Base-by-base conservation (phyloP, 1,140 invertebrate genomes). In the Macrobrachium rosenbergii region DNA sequence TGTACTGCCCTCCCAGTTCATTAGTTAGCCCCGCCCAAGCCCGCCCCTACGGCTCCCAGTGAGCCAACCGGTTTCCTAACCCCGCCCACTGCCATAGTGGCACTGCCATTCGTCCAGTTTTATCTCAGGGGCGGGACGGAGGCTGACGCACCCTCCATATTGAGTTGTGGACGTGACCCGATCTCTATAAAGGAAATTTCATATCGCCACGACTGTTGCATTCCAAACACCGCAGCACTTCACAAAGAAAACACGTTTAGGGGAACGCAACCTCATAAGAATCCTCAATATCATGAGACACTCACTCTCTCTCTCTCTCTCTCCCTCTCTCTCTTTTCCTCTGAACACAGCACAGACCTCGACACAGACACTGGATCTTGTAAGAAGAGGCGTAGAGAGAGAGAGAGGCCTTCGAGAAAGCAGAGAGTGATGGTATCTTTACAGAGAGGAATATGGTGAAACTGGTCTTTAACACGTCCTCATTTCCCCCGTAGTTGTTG, bases 161-260 rank as follows among this genome's bases (percentile, higher is more conserved):
- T 81, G 84, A 81, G 84, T 23, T 52, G 83, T 73, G 77, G 77
- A 80, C 77, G 63, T 86, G 63, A 72, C 77, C 45, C 37, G 62
- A 72, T 60, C 83, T 60, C 83, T 60, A 80, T 86, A 86, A 86
- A 69, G 67, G 67, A 80, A 86, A 86, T 59, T 23, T 79, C 23
- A 59, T 80, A 37, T 79, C 43, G 79, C 19, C 58, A 72, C 58
- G 76, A 79, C 63, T 59, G 63, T 72, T 86, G 78, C 62, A 69
- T 60, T 59, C 62, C 83, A 63, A n/a, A 37, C 63, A 28, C 69
- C 67, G 81, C 28, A 23, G 11, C 37, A 7, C 81, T 63, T 43
- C 45, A 82, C n/a, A 63, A 17, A 12, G 60, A 23, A 37, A 45
- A 21, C 28, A 58, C 45, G 60, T 12, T 60, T 52, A 12, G 52